These are phyloP conservation scores for Listronotus oregonensis DNA, from an alignment of 1,140 invertebrate genomes.

Conservation along the genomic window DNA sequence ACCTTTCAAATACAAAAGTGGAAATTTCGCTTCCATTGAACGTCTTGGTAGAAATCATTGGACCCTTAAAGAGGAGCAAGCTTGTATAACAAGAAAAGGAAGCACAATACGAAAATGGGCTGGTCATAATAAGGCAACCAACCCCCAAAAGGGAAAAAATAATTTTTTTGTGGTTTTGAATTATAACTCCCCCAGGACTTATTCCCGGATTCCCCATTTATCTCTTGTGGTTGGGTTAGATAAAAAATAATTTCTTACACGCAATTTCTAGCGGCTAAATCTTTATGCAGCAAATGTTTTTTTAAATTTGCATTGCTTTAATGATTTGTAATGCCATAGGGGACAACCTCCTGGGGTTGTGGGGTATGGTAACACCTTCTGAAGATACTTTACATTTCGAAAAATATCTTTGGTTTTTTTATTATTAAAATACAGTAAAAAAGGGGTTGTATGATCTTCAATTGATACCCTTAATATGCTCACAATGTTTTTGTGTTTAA, in stretches of 20 bases:
- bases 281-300: constrained; percentile 88
- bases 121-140: too few relatives aligned
- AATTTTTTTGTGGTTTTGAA: too few relatives aligned
- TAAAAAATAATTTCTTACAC: constrained; percentile 85
- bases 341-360: constrained; percentile 91
- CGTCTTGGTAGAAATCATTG: too few relatives aligned
- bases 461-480: constrained; percentile 87
- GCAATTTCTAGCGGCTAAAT: constrained; percentile 91
- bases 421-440: constrained; percentile 83
- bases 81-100: too few relatives aligned
- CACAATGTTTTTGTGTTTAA: constrained; percentile 83
- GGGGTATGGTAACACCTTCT: constrained; percentile 74
- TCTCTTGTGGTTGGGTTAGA: too few relatives aligned
- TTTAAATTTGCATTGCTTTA: constrained; percentile 83
- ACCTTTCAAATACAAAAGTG: too few relatives aligned
- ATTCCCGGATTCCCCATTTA: too few relatives aligned
- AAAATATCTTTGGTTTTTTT: constrained; percentile 87
- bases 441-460: constrained; percentile 84
- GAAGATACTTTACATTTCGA: constrained; percentile 70
- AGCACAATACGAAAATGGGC: too few relatives aligned
- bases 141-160: too few relatives aligned
- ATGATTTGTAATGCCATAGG: constrained; percentile 90
- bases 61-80: too few relatives aligned
- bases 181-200: too few relatives aligned
- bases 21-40: too few relatives aligned